Evolutionary conservation across 2,888 invertebrate species (phyloP).

Genomic region (Malacosoma neustria): DNA sequence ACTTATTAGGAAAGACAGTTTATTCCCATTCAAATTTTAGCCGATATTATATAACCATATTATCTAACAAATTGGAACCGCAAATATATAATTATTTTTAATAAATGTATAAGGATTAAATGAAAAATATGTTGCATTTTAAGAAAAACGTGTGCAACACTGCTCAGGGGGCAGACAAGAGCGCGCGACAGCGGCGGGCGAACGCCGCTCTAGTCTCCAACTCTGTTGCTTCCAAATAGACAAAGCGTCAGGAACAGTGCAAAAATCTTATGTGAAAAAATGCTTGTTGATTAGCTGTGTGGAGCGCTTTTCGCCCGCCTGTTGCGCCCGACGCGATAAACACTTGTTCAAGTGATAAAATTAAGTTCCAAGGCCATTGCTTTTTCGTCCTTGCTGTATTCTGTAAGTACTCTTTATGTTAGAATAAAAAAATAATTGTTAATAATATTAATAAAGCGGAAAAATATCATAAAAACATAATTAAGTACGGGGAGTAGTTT

Average conservation of each 20-base stretch:
- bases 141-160: conserved; percentile 21
- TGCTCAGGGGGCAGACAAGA: conserved; percentile 41
- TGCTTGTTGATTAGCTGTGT: conserved; percentile 37
- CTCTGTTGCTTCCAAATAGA: conserved; percentile 23
- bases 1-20: too few species aligned
- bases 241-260: conserved; percentile 31
- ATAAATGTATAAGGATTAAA: too few species aligned
- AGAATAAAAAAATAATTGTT: too few species aligned
- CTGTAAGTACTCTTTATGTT: conserved; percentile 55
- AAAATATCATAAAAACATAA: too few species aligned
- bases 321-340: conserved; percentile 9
- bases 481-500: too few species aligned
- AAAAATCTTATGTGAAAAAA: conserved; percentile 44
- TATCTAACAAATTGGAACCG: too few species aligned
- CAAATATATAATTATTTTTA: too few species aligned
- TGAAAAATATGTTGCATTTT: background rate
- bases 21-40: too few species aligned
- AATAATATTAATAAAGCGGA: too few species aligned
- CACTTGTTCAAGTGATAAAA: too few species aligned
- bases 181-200: conserved; percentile 58
- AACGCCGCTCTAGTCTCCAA: conserved; percentile 48
- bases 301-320: conserved; percentile 22
- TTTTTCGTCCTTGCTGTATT: conserved; percentile 31
- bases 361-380: conserved; percentile 25
- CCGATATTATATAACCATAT: too few species aligned